phyloP scores from a whole-genome alignment of 2,797 vertebrate species.

The Hyperoplus immaculatus region DNA sequence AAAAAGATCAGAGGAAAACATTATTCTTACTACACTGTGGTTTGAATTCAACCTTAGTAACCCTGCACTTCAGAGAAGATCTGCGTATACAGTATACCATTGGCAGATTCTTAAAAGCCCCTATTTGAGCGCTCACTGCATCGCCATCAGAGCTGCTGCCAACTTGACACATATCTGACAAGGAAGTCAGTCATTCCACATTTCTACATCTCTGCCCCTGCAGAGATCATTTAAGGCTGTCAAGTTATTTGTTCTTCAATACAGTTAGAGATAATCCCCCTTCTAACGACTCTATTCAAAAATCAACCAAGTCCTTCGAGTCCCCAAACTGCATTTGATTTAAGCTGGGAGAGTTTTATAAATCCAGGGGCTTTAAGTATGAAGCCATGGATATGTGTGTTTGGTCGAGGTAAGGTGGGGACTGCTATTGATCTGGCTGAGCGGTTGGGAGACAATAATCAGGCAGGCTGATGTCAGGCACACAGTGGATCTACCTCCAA shows the following conservation, averaged over 20 bases:
- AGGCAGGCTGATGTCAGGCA: conserved; percentile 72
- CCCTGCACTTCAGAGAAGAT: conserved; percentile 46
- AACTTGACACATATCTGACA: conserved; percentile 58
- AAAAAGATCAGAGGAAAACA: conserved; percentile 29
- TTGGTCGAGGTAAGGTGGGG: conserved; percentile 43
- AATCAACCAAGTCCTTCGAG: conserved; percentile 36
- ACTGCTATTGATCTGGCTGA: conserved; percentile 65
- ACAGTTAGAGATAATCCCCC: conserved; percentile 46
- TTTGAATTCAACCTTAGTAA: conserved; percentile 55
- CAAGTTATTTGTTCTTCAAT: conserved; percentile 48
- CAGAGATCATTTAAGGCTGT: conserved; percentile 42
- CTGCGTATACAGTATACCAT: conserved; percentile 13
- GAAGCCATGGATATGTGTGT: conserved; percentile 52
- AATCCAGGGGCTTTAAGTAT: conserved; percentile 50
- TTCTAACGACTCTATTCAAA: conserved; percentile 52
- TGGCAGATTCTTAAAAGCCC: conserved; percentile 62
- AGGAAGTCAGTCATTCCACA: conserved; percentile 49
- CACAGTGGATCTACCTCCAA: conserved; percentile 72
- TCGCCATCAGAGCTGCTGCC: conserved; percentile 38
- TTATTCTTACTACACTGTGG: conserved; percentile 34
- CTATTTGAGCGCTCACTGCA: conserved; percentile 42
- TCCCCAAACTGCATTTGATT: conserved; percentile 48
- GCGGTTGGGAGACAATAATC: conserved; percentile 75
- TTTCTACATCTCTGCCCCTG: conserved; percentile 20
- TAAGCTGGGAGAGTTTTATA: conserved; percentile 52